Percentiles rank a stretch among this genome's conserved stretches.
These are phyloP conservation scores for Pseudochirops cupreus DNA, from an alignment of 2,797 vertebrate species.

Conservation along the genomic window DNA sequence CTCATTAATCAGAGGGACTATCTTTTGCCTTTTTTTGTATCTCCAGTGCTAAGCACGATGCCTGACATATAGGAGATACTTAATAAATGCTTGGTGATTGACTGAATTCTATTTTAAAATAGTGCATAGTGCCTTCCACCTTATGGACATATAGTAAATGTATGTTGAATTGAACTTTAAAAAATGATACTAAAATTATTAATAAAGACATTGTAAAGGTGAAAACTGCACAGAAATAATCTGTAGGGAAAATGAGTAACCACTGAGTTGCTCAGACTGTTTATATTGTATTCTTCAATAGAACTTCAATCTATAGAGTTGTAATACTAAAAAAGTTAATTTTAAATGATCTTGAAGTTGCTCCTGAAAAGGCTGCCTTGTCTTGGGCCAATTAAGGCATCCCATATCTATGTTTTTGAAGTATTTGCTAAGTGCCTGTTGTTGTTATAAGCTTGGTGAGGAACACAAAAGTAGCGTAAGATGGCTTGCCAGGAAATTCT, in stretches of 20 bases:
- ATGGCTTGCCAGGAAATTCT: background rate
- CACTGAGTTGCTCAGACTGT: slow-evolving; percentile 18
- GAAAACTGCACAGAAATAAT: slow-evolving; percentile 3
- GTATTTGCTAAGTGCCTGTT: background rate
- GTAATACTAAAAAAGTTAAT: background rate
- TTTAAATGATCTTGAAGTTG: background rate
- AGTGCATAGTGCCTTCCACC: background rate
- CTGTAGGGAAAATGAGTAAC: slow-evolving; percentile 30
- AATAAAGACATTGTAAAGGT: background rate
- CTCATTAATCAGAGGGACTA: background rate
- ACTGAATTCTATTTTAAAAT: slow-evolving; percentile 22
- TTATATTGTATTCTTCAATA: slow-evolving; percentile 43
- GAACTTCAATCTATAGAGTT: slow-evolving; percentile 45
- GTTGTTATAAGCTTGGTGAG: slow-evolving; percentile 22
- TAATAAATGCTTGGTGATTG: background rate
- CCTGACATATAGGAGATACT: background rate
- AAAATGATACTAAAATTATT: slow-evolving; percentile 20
- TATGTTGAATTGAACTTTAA: background rate
- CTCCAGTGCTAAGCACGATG: background rate
- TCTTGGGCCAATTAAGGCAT: background rate
- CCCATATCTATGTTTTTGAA: background rate
- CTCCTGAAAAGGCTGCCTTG: background rate
- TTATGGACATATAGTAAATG: no score
- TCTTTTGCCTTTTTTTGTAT: background rate
- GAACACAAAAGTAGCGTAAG: slow-evolving; percentile 26